phyloP scores from a whole-genome alignment of 2,797 vertebrate genomes.

The Lepus oiostolus region DNA sequence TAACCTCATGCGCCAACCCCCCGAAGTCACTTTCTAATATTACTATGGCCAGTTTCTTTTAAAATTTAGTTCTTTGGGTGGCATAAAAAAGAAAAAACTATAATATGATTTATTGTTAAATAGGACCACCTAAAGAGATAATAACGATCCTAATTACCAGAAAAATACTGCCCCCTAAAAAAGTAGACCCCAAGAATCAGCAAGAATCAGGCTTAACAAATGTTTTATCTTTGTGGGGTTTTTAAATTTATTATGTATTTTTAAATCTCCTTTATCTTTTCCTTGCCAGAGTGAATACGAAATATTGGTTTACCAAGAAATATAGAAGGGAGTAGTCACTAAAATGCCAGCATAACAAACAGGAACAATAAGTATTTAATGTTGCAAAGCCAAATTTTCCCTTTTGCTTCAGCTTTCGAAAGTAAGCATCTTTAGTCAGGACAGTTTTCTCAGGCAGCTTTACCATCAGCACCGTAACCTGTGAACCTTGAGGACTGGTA shows the following conservation, averaged over 20 bases:
- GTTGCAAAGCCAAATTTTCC: not conserved
- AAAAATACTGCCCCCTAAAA: not conserved
- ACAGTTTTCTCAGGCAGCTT: not conserved
- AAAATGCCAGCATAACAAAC: not conserved
- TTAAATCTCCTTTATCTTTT: conserved; percentile 71
- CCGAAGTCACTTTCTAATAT: not conserved
- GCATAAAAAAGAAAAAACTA: not conserved
- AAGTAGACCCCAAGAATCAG: not conserved
- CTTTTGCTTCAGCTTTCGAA: not conserved
- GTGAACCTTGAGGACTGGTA: fast-evolving
- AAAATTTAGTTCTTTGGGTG: conserved; percentile 3
- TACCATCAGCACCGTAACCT: not conserved
- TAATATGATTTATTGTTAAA: conserved; percentile 58
- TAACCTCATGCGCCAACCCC: too few species aligned
- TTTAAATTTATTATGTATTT: not conserved
- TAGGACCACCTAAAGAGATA: conserved; percentile 33
- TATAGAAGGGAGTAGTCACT: conserved; percentile 93
- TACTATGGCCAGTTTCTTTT: not conserved
- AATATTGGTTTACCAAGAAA: conserved; percentile 86
- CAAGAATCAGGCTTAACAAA: not conserved
- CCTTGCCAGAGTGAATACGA: conserved; percentile 90
- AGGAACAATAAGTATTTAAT: not conserved
- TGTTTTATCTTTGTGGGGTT: conserved; percentile 46
- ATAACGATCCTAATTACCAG: not conserved
- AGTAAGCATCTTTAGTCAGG: not conserved